A percentile compares a stretch with the other conserved stretches of the same genome.
Conservation (phyloP, 2,888 invertebrate genomes). For the Deilephila elpenor region DNA sequence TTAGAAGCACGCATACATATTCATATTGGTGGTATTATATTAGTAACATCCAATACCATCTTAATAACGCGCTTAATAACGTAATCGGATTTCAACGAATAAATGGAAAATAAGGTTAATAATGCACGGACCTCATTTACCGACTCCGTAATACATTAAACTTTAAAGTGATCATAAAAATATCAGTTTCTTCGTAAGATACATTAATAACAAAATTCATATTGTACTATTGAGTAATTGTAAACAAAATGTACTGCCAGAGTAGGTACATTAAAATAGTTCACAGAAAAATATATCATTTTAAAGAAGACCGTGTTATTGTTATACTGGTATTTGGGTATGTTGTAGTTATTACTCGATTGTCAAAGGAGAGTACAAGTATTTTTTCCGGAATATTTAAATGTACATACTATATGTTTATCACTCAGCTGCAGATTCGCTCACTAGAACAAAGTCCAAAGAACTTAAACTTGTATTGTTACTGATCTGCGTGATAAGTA, state of each 20-base stretch:
- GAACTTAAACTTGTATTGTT: too few relatives aligned
- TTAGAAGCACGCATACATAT: neutral
- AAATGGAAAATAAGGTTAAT: conserved; percentile 8
- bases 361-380: too few relatives aligned
- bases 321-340: neutral
- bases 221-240: conserved; percentile 6
- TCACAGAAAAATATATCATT: neutral
- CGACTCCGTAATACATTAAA: conserved; percentile 16
- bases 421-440: too few relatives aligned
- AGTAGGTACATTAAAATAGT: conserved; percentile 2
- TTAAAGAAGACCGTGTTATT: neutral
- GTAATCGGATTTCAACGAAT: conserved; percentile 10
- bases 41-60: conserved; percentile 21
- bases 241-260: neutral
- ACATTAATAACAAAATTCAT: conserved; percentile 12
- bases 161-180: conserved; percentile 23
- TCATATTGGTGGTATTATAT: conserved; percentile 18
- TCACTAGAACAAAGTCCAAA: neutral
- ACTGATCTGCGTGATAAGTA: too few relatives aligned
- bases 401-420: too few relatives aligned
- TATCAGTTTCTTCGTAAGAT: conserved; percentile 13
- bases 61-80: conserved; percentile 11
- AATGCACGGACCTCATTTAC: conserved; percentile 12
- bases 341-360: neutral
- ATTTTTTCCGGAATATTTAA: too few relatives aligned